phyloP scores from a whole-genome alignment of 2,888 invertebrate species.

The Himalopsyche kuldschensis region DNA sequence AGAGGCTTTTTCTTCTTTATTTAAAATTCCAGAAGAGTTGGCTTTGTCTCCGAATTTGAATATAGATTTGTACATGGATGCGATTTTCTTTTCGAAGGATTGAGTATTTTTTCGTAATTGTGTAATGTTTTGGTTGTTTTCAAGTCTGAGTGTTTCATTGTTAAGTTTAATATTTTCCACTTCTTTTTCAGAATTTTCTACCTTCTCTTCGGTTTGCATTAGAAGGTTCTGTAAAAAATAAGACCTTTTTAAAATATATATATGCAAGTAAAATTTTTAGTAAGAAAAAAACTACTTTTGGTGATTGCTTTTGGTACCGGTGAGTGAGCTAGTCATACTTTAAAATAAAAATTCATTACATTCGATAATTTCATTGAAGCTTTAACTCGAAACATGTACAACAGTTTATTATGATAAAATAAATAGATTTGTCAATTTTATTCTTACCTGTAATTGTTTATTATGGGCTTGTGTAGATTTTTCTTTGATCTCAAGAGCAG shows the following conservation, averaged over 20 bases:
- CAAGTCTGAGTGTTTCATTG: constrained; percentile 40
- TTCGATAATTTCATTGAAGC: neutral
- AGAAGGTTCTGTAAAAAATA: constrained; percentile 44
- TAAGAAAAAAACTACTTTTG: too few relatives aligned
- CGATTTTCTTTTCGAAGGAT: constrained; percentile 6
- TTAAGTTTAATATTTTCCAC: constrained; percentile 41
- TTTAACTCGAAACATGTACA: too few relatives aligned
- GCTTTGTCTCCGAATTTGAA: constrained; percentile 24
- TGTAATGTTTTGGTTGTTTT: constrained; percentile 1
- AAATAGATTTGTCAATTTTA: neutral
- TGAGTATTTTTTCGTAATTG: neutral
- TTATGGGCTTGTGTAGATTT: constrained; percentile 48
- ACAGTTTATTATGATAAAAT: neutral
- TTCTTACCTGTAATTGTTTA: constrained; percentile 27
- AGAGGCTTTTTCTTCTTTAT: neutral
- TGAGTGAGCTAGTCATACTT: too few relatives aligned
- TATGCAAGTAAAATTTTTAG: too few relatives aligned
- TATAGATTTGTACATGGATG: constrained; percentile 8
- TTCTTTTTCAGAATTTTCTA: constrained; percentile 45
- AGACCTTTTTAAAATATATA: neutral
- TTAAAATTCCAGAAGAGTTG: neutral
- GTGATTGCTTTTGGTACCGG: too few relatives aligned
- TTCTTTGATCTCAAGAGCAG: constrained; percentile 46
- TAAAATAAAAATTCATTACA: neutral
- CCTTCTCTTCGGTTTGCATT: constrained; percentile 44